Evolutionary conservation across 1,140 invertebrate genomes (phyloP).

Genomic region (Leptonema lineaticorne): DNA sequence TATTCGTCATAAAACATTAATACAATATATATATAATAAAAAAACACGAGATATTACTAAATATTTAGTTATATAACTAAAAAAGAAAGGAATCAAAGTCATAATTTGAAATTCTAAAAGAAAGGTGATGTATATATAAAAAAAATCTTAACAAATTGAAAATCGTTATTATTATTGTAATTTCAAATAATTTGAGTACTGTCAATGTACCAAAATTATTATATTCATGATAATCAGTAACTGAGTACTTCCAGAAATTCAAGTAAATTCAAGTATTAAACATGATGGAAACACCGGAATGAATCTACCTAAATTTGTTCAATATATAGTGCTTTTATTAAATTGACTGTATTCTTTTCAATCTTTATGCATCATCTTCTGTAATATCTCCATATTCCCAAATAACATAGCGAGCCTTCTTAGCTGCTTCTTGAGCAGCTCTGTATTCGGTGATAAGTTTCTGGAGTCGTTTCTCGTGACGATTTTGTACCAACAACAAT

Average conservation of each 20-base stretch:
- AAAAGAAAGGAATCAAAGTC: conserved; percentile 5
- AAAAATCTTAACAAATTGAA: neutral
- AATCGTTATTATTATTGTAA: neutral
- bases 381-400: conserved; percentile 97
- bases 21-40: neutral
- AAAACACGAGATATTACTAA: neutral
- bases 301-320: conserved; percentile 20
- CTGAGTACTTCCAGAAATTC: no score
- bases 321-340: neutral
- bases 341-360: no score
- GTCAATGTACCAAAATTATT: no score
- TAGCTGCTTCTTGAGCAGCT: conserved; percentile 81
- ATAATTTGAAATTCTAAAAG: neutral
- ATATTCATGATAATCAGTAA: no score
- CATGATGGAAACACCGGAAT: conserved; percentile 4
- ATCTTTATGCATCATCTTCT: conserved; percentile 77
- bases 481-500: conserved; percentile 75
- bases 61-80: neutral
- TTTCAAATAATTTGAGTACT: neutral
- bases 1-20: neutral
- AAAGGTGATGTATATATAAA: conserved; percentile 2
- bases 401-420: conserved; percentile 80
- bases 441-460: conserved; percentile 82
- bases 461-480: conserved; percentile 78
- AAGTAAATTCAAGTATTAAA: conserved; percentile 23